Evolutionary conservation across 64 coral and sea anemone genomes (phyloP), one percentile per base, ranked within the genome.

Genomic region (Stylophora pistillata): DNA sequence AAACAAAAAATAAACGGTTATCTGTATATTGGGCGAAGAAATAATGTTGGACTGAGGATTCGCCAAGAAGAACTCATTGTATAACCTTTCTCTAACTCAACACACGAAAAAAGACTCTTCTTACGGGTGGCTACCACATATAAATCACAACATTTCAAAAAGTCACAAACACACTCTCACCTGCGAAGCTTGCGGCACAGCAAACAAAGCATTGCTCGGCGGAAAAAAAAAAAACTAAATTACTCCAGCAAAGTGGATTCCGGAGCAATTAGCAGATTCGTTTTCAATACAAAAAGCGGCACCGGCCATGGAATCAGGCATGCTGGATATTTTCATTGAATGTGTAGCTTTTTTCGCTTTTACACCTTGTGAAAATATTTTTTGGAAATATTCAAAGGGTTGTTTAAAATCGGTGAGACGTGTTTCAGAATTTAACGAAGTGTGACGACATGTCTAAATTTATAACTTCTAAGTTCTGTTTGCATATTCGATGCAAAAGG

Each of bases 401-500:
- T 69, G 34, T 65, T 82, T 27, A 47, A 41, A 82, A 68, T 79
- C 15, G 20, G 34, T 76, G 17, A 33, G 21, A 76, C 34, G 80
- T 55, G 37, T 4, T 15, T 69, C 23, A 70, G 23, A 7, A 68
- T 21, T 21, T n/a, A 68, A 68, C 53, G 21, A 25, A 26, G 62
- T 84, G 80, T 84, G 61, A 84, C 80, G 80, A 84, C 41, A 84
- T 68, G 30, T 84, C 80, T 84, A 84, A 84, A 52, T 63, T 53
- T 84, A 47, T 54, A 16, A 27, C n/a, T 84, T 84, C 25, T 37
- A 68, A 60, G 11, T 26, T 68, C 20, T 68, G 17, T 59, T 82
- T 84, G 37, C 62, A 84, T 84, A 84, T 53, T 70, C 80, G 69
- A 84, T 7, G 80, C 12, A 20, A 82, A 34, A 47, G 37, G 66